Conservation (phyloP, 2,113 vertebrate genomes). For the Toxotes jaculatrix region DNA sequence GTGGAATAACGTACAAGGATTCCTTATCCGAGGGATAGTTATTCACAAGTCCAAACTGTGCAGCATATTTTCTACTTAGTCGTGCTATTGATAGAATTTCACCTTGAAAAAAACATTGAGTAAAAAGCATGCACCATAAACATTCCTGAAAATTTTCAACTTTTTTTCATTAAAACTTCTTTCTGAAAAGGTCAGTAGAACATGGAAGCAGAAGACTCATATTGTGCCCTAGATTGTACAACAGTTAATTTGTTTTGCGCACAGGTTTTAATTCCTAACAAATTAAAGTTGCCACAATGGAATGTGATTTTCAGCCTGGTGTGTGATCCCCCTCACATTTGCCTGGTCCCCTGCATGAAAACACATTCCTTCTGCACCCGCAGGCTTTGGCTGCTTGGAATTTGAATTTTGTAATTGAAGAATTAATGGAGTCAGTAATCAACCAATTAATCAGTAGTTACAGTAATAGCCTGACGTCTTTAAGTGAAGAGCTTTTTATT, state of each 20-base stretch:
- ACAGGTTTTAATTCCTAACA: constrained; percentile 49
- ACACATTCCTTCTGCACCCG: constrained; percentile 48
- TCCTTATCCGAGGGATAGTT: constrained; percentile 19
- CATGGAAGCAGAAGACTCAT: constrained; percentile 2
- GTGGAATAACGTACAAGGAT: constrained; percentile 18
- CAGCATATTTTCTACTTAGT: constrained; percentile 31
- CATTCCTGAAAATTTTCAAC: neutral
- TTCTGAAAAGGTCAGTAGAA: neutral
- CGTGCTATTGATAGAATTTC: constrained; percentile 19
- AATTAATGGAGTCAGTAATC: constrained; percentile 80
- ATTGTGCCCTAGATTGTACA: neutral
- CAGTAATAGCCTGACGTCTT: constrained; percentile 67
- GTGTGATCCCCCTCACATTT: constrained; percentile 67
- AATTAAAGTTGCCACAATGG: constrained; percentile 49
- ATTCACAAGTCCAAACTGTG: constrained; percentile 41
- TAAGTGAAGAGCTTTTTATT: constrained; percentile 55
- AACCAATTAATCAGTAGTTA: constrained; percentile 81
- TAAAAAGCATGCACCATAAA: neutral
- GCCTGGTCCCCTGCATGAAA: constrained; percentile 44
- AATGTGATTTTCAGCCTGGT: constrained; percentile 50
- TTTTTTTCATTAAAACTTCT: neutral
- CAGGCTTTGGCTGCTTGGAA: constrained; percentile 58
- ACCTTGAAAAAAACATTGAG: constrained; percentile 3
- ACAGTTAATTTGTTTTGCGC: constrained; percentile 17
- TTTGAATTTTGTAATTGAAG: constrained; percentile 77